Conservation (phyloP, 2,797 vertebrate genomes). For the Oryzias sinensis region DNA sequence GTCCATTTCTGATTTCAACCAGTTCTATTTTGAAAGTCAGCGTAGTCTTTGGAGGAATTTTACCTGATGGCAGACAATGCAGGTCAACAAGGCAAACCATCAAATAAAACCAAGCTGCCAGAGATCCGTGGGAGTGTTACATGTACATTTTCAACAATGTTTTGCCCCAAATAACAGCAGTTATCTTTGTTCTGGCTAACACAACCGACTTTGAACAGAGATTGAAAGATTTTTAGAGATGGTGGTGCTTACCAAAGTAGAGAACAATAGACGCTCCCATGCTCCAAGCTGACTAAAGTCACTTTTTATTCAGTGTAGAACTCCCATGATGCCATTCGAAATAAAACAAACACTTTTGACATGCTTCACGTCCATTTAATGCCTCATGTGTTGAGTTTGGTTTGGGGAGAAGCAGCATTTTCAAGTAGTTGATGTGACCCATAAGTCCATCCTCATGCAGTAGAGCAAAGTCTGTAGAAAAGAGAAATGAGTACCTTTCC, state of each 20-base stretch:
- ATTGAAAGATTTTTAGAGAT: conserved; percentile 26
- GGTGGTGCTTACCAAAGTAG: conserved; percentile 53
- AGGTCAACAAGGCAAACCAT: conserved; percentile 1
- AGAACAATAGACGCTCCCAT: conserved; percentile 48
- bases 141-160: too few relatives aligned
- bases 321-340: conserved; percentile 42
- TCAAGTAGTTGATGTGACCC: too few relatives aligned
- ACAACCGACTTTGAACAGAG: too few relatives aligned
- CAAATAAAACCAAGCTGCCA: conserved; percentile 7
- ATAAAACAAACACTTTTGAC: conserved; percentile 21
- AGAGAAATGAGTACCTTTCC: conserved; percentile 83
- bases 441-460: conserved; percentile 18
- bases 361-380: not conserved
- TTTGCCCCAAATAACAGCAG: too few relatives aligned
- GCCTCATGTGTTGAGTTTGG: too few relatives aligned
- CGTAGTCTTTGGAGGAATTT: conserved; percentile 94
- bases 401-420: too few relatives aligned
- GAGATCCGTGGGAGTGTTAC: too few relatives aligned
- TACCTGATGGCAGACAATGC: conserved; percentile 75
- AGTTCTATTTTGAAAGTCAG: conserved; percentile 91
- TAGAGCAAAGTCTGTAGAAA: not conserved
- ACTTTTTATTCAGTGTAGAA: conserved; percentile 37
- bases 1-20: conserved; percentile 94
- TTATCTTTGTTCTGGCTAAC: not conserved
- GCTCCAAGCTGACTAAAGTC: conserved; percentile 42